Base-by-base conservation (phyloP, 1,140 invertebrate genomes). In the Agrilus planipennis region DNA sequence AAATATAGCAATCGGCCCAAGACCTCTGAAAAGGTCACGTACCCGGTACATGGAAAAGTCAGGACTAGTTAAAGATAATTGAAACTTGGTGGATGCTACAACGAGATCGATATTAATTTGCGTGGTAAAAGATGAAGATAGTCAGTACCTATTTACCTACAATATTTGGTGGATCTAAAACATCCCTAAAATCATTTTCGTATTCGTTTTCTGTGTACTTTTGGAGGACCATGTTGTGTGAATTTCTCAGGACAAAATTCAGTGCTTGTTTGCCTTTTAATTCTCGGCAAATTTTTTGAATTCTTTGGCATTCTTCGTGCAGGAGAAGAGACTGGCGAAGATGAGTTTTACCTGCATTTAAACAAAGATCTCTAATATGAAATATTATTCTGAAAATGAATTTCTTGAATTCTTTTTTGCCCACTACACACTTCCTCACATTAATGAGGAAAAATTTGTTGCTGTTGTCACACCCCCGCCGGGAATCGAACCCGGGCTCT, bases 1-100 rank as follows among this genome's bases (percentile, higher is more conserved):
- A 64, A 96, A 97, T 49, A 95, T 84, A 3, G 87, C 81, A 30
- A 95, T 81, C 0, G 92, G 91, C 12, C 92, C 92, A 16, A 97
- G 68, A 1, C 75, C 74, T 49, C 77, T 76, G 62, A 97, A 96
- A 0, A 94, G 68, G 62, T 96, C 92, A 41, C 84, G 80, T 0
- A 92, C 85, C 35, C 80, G 70, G 53, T 84, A 77, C 43, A 88
- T 82, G 2, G 83, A 77, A 61, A 95, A 92, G 61, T 94, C 90
- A 0, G 91, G 91, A 37, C 84, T 74, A 1, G 84, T 89, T 12
- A 90, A 59, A 2, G 78, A 79, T 14, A 92, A 62, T 65, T 89
- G 86, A 53, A 89, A 90, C 61, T 90, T 90, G 0, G 87, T 89
- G 7, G 81, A 77, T 2, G 85, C 87, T 89, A 60, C 27, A 58